A percentile compares a stretch with the other conserved stretches of the same genome.
These are phyloP conservation scores for Prionailurus viverrinus DNA, from an alignment of 2,113 vertebrate genomes.

Conservation along the genomic window DNA sequence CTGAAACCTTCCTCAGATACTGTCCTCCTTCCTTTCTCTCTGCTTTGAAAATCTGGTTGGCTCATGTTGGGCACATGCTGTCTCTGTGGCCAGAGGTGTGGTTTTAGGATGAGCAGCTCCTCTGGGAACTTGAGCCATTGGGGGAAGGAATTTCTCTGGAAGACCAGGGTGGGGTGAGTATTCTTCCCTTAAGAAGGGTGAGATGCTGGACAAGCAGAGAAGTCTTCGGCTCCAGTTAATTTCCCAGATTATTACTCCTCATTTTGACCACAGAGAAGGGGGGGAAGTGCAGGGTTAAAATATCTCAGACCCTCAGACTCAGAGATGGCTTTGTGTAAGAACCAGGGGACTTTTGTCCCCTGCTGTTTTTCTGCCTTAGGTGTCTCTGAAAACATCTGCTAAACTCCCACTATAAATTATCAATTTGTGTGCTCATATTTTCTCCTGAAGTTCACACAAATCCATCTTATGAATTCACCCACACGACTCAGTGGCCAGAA, in stretches of 20 bases:
- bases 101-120: background rate
- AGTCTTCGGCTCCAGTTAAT: background rate
- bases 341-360: background rate
- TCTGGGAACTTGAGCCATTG: fast-evolving
- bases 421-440: constrained; percentile 43
- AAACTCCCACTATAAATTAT: constrained; percentile 15
- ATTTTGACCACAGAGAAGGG: background rate
- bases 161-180: fast-evolving
- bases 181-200: background rate
- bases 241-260: background rate
- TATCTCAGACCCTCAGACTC: background rate
- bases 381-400: constrained; percentile 57
- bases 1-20: fast-evolving
- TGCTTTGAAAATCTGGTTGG: background rate
- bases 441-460: constrained; percentile 44
- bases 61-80: fast-evolving
- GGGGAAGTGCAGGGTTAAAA: background rate
- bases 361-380: background rate
- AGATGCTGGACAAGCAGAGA: background rate
- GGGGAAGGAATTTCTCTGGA: background rate
- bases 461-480: constrained; percentile 58
- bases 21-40: background rate
- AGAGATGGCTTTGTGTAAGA: background rate
- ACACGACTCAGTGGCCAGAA: constrained; percentile 24
- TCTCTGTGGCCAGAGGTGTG: background rate